Base-by-base conservation (phyloP, 2,113 vertebrate genomes). In the Zeus faber region DNA sequence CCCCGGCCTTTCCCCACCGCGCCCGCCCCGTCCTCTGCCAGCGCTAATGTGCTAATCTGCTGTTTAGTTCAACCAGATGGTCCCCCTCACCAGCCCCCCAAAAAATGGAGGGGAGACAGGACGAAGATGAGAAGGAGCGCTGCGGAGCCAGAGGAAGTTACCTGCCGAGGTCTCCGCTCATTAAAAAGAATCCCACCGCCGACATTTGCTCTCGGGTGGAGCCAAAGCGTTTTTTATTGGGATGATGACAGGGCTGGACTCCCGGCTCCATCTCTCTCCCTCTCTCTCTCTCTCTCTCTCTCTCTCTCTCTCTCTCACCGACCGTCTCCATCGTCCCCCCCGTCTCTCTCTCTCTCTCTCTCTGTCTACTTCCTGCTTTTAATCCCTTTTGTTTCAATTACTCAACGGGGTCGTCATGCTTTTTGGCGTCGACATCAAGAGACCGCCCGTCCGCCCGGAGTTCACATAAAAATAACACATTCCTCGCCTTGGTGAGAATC, bases 21-120 rank as follows among this genome's bases (percentile, higher is more conserved):
- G 76, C 70, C 65, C 59, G 79, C 65, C 51, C 72, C 64, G 69
- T 63, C 25, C 54, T 67, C 65, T 61, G 5, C 77, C 33, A 92
- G 92, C 89, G 92, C 92, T 95, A 94, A 95, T 94, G 93, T 95
- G 95, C 90, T 96, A 97, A 95, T 95, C 92, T 94, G 89, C 91
- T 92, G 89, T 92, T 94, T 95, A 89, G 91, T 90, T 83, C 88
- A 92, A 94, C 91, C 91, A 95, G 93, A 87, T 93, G 85, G 91
- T 78, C 87, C 85, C 40, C 51, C n/a, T 49, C 58, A 31, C 29
- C 29, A 31, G 7, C 7, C 29, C 29, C 11, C 29, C 29, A 31
- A n/a, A n/a, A n/a, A n/a, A 27, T 23, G 23, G 39, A 9, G n/a
- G 55, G 27, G 33, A 5, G 55, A 49, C 49, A 58, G 57, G 44